Evolutionary conservation across 2,888 invertebrate species (phyloP).

Genomic region (Dexiosoma caninum): DNA sequence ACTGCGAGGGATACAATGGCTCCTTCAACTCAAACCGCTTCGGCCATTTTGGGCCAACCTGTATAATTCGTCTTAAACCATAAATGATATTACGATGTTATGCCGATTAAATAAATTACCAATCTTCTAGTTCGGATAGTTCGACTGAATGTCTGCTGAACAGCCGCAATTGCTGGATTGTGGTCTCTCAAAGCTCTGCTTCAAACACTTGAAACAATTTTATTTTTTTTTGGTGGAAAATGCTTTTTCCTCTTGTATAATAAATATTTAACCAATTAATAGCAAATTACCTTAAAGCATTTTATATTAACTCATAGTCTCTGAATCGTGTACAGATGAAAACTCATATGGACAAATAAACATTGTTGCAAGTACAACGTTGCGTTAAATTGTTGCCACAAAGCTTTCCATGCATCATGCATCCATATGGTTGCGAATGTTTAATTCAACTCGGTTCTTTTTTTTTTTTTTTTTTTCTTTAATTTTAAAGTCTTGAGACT

Average conservation of each 20-base stretch:
- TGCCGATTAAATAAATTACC: slow-evolving; percentile 30
- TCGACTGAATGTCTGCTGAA: neutral
- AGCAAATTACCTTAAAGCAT: slow-evolving; percentile 71
- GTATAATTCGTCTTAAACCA: slow-evolving; percentile 35
- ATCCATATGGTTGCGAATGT: slow-evolving; percentile 24
- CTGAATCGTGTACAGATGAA: neutral
- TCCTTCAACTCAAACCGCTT: too few relatives aligned
- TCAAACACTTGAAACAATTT: slow-evolving; percentile 5
- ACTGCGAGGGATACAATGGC: too few relatives aligned
- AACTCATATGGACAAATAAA: slow-evolving; percentile 1
- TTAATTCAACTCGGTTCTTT: slow-evolving; percentile 6
- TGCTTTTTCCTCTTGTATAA: slow-evolving; percentile 54
- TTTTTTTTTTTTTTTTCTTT: slow-evolving; percentile 21
- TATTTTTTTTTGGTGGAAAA: slow-evolving; percentile 19
- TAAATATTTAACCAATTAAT: slow-evolving; percentile 73
- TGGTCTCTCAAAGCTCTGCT: slow-evolving; percentile 1
- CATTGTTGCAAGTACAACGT: slow-evolving; percentile 14
- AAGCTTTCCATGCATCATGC: slow-evolving; percentile 9
- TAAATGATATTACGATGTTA: slow-evolving; percentile 40
- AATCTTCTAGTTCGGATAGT: slow-evolving; percentile 16
- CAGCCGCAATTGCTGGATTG: neutral
- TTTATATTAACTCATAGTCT: slow-evolving; percentile 44
- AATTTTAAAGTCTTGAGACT: slow-evolving; percentile 2
- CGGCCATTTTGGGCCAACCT: too few relatives aligned
- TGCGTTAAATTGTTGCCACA: slow-evolving; percentile 39